phyloP scores from a whole-genome alignment of 2,113 vertebrate species.

The Catharus minimus region DNA sequence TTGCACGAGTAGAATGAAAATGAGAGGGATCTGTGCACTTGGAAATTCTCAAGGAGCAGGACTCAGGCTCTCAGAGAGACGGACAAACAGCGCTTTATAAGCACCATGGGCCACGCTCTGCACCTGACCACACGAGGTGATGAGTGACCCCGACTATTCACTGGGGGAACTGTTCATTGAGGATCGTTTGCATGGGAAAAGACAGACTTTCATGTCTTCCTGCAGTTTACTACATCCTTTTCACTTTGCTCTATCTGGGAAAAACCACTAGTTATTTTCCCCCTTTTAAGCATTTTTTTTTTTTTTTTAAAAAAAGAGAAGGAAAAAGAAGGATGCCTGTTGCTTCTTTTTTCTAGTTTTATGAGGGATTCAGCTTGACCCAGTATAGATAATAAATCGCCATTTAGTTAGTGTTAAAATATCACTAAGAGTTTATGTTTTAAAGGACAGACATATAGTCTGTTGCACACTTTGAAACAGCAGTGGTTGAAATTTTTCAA shows the following conservation, averaged over 20 bases:
- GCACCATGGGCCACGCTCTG: neutral
- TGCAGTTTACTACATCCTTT: slow-evolving; percentile 54
- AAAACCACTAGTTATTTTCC: neutral
- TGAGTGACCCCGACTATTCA: neutral
- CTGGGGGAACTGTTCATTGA: slow-evolving; percentile 27
- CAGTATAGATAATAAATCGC: neutral
- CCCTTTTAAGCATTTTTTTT: neutral
- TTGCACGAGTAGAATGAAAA: slow-evolving; percentile 28
- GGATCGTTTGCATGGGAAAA: slow-evolving; percentile 14
- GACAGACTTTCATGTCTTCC: slow-evolving; percentile 35
- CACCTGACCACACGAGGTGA: slow-evolving; percentile 7
- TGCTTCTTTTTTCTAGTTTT: neutral
- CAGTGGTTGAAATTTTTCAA: neutral
- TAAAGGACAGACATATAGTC: neutral
- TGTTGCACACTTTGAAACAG: neutral
- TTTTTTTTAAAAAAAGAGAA: neutral
- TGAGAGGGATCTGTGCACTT: neutral
- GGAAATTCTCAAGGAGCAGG: slow-evolving; percentile 53
- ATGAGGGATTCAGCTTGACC: neutral
- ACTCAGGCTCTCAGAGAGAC: slow-evolving; percentile 46
- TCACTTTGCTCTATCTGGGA: neutral
- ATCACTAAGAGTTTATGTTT: neutral
- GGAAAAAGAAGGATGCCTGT: neutral
- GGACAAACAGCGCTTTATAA: slow-evolving; percentile 58
- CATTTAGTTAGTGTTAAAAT: neutral